A percentile compares a stretch with the other conserved stretches of the same genome.
Conservation (phyloP, 2,888 invertebrate genomes). For the Thecocarcelia acutangulata region DNA sequence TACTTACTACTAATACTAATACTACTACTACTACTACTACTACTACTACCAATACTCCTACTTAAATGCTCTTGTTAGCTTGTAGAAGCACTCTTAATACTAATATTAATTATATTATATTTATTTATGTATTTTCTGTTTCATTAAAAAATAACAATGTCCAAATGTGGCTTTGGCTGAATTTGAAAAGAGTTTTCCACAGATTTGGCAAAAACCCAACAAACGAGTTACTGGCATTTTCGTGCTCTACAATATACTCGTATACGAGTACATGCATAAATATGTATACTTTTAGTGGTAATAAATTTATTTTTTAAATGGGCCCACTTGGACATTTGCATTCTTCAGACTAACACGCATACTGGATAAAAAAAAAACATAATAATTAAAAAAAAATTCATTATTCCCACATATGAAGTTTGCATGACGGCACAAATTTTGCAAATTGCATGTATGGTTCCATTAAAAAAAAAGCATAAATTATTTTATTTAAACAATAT, state of each 20-base stretch:
- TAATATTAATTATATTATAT: constrained; percentile 29
- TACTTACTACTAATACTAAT: constrained; percentile 38
- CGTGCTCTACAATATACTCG: constrained; percentile 16
- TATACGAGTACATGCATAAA: too few species aligned
- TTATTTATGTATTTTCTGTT: constrained; percentile 2
- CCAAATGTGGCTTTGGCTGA: constrained; percentile 50
- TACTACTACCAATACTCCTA: constrained; percentile 50
- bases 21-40: constrained; percentile 29
- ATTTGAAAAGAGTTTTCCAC: not conserved
- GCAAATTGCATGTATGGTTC: constrained; percentile 76
- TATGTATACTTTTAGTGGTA: constrained; percentile 6
- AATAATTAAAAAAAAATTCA: constrained; percentile 43
- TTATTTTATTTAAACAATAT: not conserved
- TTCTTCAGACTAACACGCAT: constrained; percentile 57
- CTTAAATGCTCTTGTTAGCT: constrained; percentile 63
- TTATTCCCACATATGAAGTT: constrained; percentile 60
- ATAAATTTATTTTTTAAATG: constrained; percentile 25
- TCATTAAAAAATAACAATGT: constrained; percentile 49
- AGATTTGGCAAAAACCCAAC: constrained; percentile 22
- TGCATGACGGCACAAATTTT: constrained; percentile 64
- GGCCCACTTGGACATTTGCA: constrained; percentile 64
- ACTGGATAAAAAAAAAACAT: constrained; percentile 49
- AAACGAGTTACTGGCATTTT: constrained; percentile 7
- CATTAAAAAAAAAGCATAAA: constrained; percentile 43
- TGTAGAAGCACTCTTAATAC: constrained; percentile 62